Evolutionary conservation across 1,140 invertebrate species (phyloP).

Genomic region (Adelges cooleyi): DNA sequence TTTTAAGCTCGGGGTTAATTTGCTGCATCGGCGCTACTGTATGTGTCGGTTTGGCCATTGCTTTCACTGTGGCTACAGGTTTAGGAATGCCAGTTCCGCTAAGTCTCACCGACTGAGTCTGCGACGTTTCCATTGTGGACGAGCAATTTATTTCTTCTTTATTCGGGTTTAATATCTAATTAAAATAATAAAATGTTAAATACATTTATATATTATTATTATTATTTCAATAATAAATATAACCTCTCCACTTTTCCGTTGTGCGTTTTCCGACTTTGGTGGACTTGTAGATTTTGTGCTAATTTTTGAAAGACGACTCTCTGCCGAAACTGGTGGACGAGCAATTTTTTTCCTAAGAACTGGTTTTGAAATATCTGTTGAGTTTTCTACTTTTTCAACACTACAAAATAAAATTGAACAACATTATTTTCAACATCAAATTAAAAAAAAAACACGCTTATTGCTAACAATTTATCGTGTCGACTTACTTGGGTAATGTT

Average conservation of each 20-base stretch:
- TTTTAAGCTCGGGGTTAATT: constrained; percentile 25
- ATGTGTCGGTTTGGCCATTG: constrained; percentile 53
- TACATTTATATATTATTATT: no score
- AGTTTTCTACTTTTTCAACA: constrained; percentile 13
- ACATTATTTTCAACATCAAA: background rate
- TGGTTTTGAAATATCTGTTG: constrained; percentile 1
- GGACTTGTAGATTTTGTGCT: constrained; percentile 12
- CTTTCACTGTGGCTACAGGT: constrained; percentile 79
- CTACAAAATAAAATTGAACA: background rate
- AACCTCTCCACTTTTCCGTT: constrained; percentile 22
- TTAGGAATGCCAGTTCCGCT: constrained; percentile 67
- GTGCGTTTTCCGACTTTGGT: constrained; percentile 11
- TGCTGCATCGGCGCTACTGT: constrained; percentile 34
- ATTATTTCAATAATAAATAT: no score
- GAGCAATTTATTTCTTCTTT: constrained; percentile 17
- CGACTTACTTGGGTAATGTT: constrained; percentile 19
- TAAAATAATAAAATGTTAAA: no score
- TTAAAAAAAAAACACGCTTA: no score
- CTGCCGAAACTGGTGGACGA: constrained; percentile 6
- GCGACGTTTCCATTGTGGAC: constrained; percentile 11
- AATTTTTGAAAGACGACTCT: constrained; percentile 15
- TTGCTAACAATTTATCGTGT: no score
- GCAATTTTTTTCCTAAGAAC: constrained; percentile 17
- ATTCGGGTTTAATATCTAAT: constrained; percentile 11
- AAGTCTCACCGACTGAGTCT: constrained; percentile 19